These are phyloP conservation scores for Pyrocoelia pectoralis DNA, from an alignment of 2,888 invertebrate genomes.

Conservation along the genomic window DNA sequence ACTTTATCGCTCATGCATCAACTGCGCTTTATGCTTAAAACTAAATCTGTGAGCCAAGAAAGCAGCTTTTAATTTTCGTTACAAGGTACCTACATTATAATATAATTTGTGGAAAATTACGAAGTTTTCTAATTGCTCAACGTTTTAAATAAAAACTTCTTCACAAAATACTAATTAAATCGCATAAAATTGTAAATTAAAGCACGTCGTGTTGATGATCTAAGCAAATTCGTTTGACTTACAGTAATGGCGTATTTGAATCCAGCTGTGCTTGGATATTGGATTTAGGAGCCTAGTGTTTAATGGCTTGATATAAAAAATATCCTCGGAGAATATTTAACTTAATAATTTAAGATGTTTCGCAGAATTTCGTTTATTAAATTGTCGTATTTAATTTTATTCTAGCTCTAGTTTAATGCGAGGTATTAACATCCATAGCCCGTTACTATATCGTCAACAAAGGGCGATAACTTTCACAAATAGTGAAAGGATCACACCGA, in stretches of 20 bases:
- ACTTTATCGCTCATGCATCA: slow-evolving; percentile 3
- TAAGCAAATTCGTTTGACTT: background rate
- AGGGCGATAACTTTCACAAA: too few species aligned
- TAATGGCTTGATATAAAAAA: background rate
- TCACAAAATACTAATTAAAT: background rate
- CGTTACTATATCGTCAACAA: too few species aligned
- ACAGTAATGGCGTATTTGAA: background rate
- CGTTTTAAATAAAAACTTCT: background rate
- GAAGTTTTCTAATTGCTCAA: background rate
- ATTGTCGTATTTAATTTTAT: too few species aligned
- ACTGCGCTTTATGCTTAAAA: background rate
- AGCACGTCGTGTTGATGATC: slow-evolving; percentile 1
- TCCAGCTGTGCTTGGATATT: slow-evolving; percentile 4
- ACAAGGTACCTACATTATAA: background rate
- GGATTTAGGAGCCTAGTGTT: slow-evolving; percentile 2
- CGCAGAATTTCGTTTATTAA: too few species aligned
- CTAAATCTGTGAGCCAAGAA: background rate
- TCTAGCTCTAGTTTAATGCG: too few species aligned
- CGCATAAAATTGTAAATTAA: background rate
- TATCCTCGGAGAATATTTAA: too few species aligned
- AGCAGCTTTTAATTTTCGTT: background rate
- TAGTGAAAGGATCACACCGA: too few species aligned
- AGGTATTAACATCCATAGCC: too few species aligned
- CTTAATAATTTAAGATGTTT: too few species aligned
- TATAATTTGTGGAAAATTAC: background rate